Evolutionary conservation across 2,113 vertebrate species (phyloP).

Genomic region (Crotalus tigris): DNA sequence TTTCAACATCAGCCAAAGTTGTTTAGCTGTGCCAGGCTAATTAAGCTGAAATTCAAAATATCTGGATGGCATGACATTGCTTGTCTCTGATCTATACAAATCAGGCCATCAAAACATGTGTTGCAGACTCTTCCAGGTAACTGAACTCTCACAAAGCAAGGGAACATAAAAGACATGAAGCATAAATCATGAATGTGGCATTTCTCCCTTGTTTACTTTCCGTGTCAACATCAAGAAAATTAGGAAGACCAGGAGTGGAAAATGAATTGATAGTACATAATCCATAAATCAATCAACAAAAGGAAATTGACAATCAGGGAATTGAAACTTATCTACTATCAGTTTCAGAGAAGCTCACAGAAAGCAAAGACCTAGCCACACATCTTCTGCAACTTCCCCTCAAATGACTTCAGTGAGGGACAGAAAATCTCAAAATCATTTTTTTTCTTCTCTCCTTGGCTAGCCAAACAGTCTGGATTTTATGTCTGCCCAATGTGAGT

Average conservation of each 20-base stretch:
- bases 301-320: not conserved
- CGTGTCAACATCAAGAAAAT: not conserved
- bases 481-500: no score
- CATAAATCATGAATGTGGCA: not conserved
- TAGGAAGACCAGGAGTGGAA: not conserved
- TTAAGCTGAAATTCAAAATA: not conserved
- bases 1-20: not conserved
- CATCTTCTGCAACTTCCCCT: no score
- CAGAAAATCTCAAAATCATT: no score
- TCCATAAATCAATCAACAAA: not conserved
- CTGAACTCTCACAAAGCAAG: not conserved
- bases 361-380: not conserved
- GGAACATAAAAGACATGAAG: not conserved
- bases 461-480: no score
- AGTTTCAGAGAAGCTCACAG: not conserved
- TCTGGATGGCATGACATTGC: not conserved
- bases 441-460: no score
- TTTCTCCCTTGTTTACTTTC: not conserved
- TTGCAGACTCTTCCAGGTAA: not conserved
- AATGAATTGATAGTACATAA: not conserved
- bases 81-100: not conserved
- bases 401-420: no score
- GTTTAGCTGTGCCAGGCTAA: not conserved
- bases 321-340: not conserved
- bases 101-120: not conserved